Conservation (phyloP, 2,113 vertebrate genomes). For the Phrynosoma platyrhinos region DNA sequence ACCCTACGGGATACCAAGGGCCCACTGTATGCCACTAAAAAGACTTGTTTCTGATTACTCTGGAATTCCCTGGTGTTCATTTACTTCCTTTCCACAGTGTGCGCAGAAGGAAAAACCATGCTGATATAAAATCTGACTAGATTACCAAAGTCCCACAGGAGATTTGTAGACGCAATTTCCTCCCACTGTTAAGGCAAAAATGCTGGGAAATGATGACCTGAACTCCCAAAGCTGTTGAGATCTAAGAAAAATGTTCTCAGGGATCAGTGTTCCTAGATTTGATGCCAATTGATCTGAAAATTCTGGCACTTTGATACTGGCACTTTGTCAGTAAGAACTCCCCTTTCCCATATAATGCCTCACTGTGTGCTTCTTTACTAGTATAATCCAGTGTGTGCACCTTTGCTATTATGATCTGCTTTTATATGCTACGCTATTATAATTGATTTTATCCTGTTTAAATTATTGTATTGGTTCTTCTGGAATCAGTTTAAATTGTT, state of each 20-base stretch:
- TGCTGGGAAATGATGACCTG: constrained; percentile 19
- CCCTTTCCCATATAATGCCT: not conserved
- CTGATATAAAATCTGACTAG: not conserved
- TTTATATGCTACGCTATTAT: too few species aligned
- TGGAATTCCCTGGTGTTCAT: not conserved
- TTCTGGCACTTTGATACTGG: not conserved
- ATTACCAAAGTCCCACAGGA: not conserved
- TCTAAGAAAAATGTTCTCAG: not conserved
- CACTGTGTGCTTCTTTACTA: not conserved
- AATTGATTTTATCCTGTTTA: too few species aligned
- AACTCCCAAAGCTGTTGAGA: not conserved
- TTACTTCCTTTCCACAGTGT: not conserved
- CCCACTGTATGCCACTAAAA: too few species aligned
- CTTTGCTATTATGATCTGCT: not conserved
- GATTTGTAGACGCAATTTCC: not conserved
- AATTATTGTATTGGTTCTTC: too few species aligned
- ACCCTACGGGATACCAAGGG: too few species aligned
- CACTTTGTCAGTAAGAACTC: not conserved
- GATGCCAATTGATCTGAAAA: not conserved
- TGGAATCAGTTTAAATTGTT: too few species aligned
- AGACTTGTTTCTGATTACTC: not conserved
- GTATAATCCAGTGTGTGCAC: too few species aligned
- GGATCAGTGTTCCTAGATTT: not conserved
- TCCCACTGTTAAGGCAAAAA: not conserved
- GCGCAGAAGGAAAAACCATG: not conserved